Conservation (phyloP, 2,797 vertebrate genomes). For the Aeoliscus strigatus region DNA sequence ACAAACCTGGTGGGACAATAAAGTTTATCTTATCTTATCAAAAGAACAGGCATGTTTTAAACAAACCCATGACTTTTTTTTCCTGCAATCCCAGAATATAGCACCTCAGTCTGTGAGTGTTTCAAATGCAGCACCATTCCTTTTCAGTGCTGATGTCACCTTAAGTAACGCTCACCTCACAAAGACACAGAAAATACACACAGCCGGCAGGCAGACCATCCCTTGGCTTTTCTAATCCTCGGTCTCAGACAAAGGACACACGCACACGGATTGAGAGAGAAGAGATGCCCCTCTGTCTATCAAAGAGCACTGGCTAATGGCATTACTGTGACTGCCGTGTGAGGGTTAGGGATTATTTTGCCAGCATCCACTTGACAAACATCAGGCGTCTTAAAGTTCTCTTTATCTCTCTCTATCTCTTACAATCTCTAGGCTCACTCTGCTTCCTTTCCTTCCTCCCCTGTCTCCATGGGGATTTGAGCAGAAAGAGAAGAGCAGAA, state of each 20-base stretch:
- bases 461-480: constrained; percentile 56
- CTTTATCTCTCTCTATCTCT: constrained; percentile 27
- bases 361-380: constrained; percentile 41
- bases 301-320: constrained; percentile 38
- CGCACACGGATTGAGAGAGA: constrained; percentile 7
- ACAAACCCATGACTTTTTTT: too few relatives aligned
- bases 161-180: constrained; percentile 26
- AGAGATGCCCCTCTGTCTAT: constrained; percentile 23
- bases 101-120: too few relatives aligned
- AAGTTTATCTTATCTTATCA: too few relatives aligned
- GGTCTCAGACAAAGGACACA: constrained; percentile 39
- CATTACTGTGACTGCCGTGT: constrained; percentile 44
- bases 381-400: constrained; percentile 32
- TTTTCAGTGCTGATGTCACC: constrained; percentile 32
- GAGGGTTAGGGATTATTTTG: constrained; percentile 54
- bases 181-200: constrained; percentile 27
- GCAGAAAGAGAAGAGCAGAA: constrained; percentile 11
- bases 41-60: too few relatives aligned
- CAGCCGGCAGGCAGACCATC: constrained; percentile 23
- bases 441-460: constrained; percentile 24
- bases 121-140: constrained; percentile 24
- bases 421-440: constrained; percentile 30
- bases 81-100: too few relatives aligned
- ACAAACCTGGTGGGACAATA: too few relatives aligned
- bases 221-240: constrained; percentile 56